Base-by-base conservation (phyloP, 2,888 invertebrate species). In the Amorpha juglandis region DNA sequence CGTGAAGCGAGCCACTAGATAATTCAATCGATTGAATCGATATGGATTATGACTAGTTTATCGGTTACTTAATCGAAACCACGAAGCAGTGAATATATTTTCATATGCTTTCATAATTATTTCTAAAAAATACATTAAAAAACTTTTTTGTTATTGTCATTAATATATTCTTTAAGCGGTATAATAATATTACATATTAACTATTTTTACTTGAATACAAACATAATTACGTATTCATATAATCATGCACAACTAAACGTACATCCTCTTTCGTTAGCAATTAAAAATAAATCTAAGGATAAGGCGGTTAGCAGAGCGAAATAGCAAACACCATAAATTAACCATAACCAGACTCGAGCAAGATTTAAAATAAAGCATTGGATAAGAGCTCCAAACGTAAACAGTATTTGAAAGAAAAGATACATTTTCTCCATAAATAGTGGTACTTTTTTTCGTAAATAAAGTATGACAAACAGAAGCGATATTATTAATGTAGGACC, bases 351-450 rank as follows among this genome's bases (percentile, higher is more conserved):
- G 69, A 91, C 84, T 77, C 81, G 83, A 65, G 82, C 77, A 67
- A 92, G 80, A 78, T 92, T 92, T 70, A 92, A 77, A 70, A 92
- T 75, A 76, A 92, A 91, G 81, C 92, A 92, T 78, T 92, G 92
- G 69, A 92, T 74, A 71, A 92, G 90, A 50, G 92, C 92, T 68
- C 92, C 92, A 80, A 92, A 92, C 0, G 91, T 90, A 73, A 92
- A 92, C 68, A 91, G 76, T 74, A 92, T 92, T 92, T 92, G 92
- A 80, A 92, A 92, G 79, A 91, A 91, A 68, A 92, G 79, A 73
- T 92, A 91, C 90, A 92, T 91, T 83, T 92, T 92, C 77, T 92
- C 92, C 92, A 92, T 90, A 72, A 92, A 92, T 68, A 91, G 70
- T 6, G 92, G 92, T 35, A 92, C 90, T 84, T 82, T 88, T 79